Conservation (phyloP, 2,888 invertebrate genomes). For the Lucinisca nassula region DNA sequence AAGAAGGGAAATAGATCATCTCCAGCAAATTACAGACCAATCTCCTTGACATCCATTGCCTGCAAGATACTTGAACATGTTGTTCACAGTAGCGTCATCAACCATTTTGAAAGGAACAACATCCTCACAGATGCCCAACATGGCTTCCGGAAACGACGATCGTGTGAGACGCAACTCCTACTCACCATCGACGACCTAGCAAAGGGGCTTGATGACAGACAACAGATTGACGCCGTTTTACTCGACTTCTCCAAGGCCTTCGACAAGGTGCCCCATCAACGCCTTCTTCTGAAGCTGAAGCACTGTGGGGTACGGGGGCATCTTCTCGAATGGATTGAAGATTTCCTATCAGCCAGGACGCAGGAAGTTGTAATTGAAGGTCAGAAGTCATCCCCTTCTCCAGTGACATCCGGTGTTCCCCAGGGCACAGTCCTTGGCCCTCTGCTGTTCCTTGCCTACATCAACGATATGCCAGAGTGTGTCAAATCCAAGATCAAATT, state of each 20-base stretch:
- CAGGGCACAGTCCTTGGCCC: too few species aligned
- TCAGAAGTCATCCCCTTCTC: not conserved
- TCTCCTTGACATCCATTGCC: not conserved
- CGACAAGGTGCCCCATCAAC: not conserved
- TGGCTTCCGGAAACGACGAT: not conserved
- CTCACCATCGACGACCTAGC: constrained; percentile 18
- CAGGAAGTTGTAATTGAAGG: not conserved
- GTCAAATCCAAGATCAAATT: too few species aligned
- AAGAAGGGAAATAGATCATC: constrained; percentile 19
- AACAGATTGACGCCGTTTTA: constrained; percentile 22
- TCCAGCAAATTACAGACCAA: not conserved
- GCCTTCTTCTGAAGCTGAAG: not conserved
- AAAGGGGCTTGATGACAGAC: constrained; percentile 3
- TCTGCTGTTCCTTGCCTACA: too few species aligned
- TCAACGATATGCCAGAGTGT: too few species aligned
- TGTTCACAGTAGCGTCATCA: constrained; percentile 1
- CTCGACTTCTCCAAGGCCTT: constrained; percentile 7
- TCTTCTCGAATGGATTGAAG: not conserved
- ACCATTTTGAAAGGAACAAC: not conserved
- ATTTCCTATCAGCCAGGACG: not conserved
- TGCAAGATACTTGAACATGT: constrained; percentile 23
- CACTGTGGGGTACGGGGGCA: not conserved
- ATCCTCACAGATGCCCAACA: too few species aligned
- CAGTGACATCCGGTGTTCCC: too few species aligned
- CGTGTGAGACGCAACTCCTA: not conserved